These are phyloP conservation scores for Caenorhabditis sp. DNA, from an alignment of 2,888 invertebrate species.

Conservation along the genomic window DNA sequence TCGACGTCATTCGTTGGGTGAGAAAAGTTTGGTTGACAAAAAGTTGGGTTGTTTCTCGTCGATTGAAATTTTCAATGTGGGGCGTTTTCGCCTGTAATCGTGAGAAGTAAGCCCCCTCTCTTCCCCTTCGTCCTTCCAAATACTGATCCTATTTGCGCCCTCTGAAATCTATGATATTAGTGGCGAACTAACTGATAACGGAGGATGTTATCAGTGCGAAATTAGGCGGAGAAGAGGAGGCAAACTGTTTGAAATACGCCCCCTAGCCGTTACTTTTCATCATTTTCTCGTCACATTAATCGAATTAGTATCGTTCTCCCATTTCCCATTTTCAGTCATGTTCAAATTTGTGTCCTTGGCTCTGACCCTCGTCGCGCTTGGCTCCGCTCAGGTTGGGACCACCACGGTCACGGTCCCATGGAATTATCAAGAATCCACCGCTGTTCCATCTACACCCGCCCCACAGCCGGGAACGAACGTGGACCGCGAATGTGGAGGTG, in stretches of 20 bases:
- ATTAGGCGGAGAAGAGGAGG: not conserved
- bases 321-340: constrained; percentile 29
- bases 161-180: not conserved
- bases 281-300: not conserved
- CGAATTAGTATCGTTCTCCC: not conserved
- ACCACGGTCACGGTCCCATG: not conserved
- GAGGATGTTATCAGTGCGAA: constrained; percentile 19
- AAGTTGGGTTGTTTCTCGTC: too few relatives aligned
- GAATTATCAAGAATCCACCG: not conserved
- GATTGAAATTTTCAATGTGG: too few relatives aligned
- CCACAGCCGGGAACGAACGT: not conserved
- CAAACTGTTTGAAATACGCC: constrained; percentile 40
- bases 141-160: constrained; percentile 5
- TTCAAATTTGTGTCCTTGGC: constrained; percentile 38
- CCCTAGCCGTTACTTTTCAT: constrained; percentile 16
- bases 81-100: too few relatives aligned
- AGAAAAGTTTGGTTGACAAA: too few relatives aligned
- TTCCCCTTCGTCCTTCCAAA: too few relatives aligned
- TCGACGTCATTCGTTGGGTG: too few relatives aligned
- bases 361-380: constrained; percentile 10
- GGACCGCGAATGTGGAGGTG: constrained; percentile 29
- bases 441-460: not conserved
- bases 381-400: constrained; percentile 6
- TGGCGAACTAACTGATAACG: constrained; percentile 13
- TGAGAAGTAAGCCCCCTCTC: too few relatives aligned